Percentiles rank a stretch among this genome's conserved stretches.
phyloP scores from a whole-genome alignment of 2,113 vertebrate genomes.

The Hyla sarda region DNA sequence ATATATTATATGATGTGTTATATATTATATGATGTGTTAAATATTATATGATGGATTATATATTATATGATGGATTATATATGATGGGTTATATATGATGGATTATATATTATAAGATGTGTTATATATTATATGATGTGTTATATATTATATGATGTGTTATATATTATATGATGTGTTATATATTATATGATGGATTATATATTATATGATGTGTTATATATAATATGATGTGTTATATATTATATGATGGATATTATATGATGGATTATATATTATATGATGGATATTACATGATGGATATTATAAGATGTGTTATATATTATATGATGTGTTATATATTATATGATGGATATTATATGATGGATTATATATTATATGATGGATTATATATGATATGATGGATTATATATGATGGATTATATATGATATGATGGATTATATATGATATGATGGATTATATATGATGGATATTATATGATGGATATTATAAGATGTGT shows the following conservation, averaged over 20 bases:
- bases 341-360: background rate
- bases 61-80: background rate
- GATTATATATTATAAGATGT: too few relatives aligned
- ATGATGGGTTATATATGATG: conserved; percentile 13
- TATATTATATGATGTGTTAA: background rate
- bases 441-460: background rate
- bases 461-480: background rate
- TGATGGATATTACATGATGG: background rate
- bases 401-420: conserved; percentile 8
- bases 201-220: too few relatives aligned
- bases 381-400: background rate
- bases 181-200: too few relatives aligned
- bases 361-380: background rate
- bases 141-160: background rate
- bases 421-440: background rate
- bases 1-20: background rate
- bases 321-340: background rate
- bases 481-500: background rate
- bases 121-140: background rate
- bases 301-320: background rate
- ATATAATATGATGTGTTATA: too few relatives aligned
- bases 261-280: background rate
- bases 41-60: background rate
- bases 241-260: too few relatives aligned
- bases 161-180: too few relatives aligned